phyloP scores from a whole-genome alignment of 2,888 invertebrate species.

The Patella pellucida region DNA sequence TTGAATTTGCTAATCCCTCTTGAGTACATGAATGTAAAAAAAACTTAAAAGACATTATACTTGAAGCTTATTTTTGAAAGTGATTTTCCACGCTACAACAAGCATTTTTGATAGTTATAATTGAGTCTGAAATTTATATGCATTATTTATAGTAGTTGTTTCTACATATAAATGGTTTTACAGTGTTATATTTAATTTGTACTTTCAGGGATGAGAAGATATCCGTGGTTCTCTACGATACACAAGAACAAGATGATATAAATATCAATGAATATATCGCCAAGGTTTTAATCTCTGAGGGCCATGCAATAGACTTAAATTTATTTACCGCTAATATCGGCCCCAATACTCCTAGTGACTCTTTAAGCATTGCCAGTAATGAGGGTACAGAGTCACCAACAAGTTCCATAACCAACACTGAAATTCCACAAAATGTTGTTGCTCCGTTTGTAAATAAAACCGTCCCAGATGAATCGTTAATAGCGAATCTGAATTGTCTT shows the following conservation, averaged over 20 bases:
- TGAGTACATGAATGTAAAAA: too few species aligned
- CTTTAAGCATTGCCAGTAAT: neutral
- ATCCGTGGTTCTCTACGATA: conserved; percentile 55
- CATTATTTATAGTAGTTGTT: too few species aligned
- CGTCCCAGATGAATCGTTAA: too few species aligned
- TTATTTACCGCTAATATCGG: neutral
- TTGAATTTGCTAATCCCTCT: too few species aligned
- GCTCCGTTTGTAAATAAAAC: conserved; percentile 11
- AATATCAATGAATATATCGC: conserved; percentile 53
- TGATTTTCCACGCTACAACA: too few species aligned
- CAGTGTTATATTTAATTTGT: too few species aligned
- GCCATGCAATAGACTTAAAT: neutral
- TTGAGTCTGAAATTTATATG: too few species aligned
- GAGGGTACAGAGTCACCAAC: neutral
- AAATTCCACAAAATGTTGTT: neutral
- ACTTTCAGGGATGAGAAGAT: conserved; percentile 47
- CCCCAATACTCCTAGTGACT: neutral
- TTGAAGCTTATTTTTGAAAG: too few species aligned
- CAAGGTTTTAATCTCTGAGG: conserved; percentile 27
- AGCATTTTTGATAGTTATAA: too few species aligned
- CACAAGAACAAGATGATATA: conserved; percentile 47
- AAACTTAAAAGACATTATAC: too few species aligned
- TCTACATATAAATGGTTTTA: too few species aligned
- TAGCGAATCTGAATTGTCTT: too few species aligned
- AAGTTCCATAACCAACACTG: neutral